Base-by-base conservation (phyloP, 1,140 invertebrate species). In the Procambarus virginalis region DNA sequence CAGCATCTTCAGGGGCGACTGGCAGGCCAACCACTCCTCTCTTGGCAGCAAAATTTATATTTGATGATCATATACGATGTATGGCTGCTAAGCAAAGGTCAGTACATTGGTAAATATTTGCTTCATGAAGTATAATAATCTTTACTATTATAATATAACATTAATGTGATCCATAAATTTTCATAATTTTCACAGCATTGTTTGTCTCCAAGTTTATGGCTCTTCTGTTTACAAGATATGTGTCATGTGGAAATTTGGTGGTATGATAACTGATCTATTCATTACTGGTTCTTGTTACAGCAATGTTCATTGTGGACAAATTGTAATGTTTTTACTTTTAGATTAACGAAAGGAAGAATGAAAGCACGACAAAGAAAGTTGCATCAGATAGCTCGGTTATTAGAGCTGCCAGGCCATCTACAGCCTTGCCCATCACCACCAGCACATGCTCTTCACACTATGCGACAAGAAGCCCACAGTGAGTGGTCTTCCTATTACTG, bases 51-150 rank as follows among this genome's bases (percentile, higher is more conserved):
- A 98, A 98, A 94, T 99, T 99, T 93, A 96, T 99, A 75, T 99
- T 99, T 93, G 99, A 99, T 93, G 99, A 99, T 95, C 98, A 99
- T 93, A 99, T 99, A 90, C 95, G 99, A 14, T 99, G 98, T 93
- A 98, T 99, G 97, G 98, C 98, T 58, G 98, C 97, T 48, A 97
- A 97, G 94, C 97, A 97, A 94, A 98, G 96, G 97, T 97, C 93
- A 0, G 84, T 20, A 49, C 3, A 46, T n/a, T 49, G 49, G 12
- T 20, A 6, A 22, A 4, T 49, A 45, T 49, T 46, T 77, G 34
- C 34, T 55, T 55, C 51, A 55, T 10, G 12, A 55, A 55, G 51
- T 55, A 55, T 4, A 55, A 55, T 55, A 55, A 55, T 55, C 1
- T 55, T 55, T 55, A 9, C 51, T 55, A 5, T 55, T 8, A 55